Evolutionary conservation across 1,140 invertebrate species (phyloP), one percentile per base, ranked within the genome.

Genomic region (Aradophagus sp.): DNA sequence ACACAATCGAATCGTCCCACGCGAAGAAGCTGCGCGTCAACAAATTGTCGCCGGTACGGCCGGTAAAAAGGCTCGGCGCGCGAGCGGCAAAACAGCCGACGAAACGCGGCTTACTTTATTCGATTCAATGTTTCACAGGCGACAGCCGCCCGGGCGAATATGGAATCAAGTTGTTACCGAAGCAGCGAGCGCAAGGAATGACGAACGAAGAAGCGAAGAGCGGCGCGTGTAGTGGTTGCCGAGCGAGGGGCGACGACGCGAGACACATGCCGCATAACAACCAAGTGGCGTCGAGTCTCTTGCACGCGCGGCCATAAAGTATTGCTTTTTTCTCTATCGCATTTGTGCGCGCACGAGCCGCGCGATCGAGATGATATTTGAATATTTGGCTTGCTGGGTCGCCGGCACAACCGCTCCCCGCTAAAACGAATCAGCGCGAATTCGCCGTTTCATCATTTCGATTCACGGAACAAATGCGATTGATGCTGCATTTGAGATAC

Each of bases 121-220:
- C 78, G 76, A 78, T 81, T 82, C 77, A 80, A 83, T 84, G 80
- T 76, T 81, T 82, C 76, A 81, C 77, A 52, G 70, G 62, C 77
- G 75, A 76, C 77, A 80, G 78, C 58, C 76, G 62, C 68, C 73
- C n/a, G 53, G 61, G 65, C 67, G 82, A 84, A 84, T 84, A 83
- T 82, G 79, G 75, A 84, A 84, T 84, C 81, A 76, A 84, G 78
- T 83, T 82, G 81, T 82, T 81, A 82, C 74, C 62, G 48, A 65
- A 45, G 58, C 59, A 75, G 52, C 68, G 34, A 77, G 74, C 58
- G 32, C 45, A 58, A 56, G 62, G 74, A 75, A 77, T 75, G 76
- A 77, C 68, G 69, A 75, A 74, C 62, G 72, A 66, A 65, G 73
- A 63, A 53, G 56, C 70, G 73, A 73, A 39, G n/a, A 50, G 68